Conservation (phyloP, 2,113 vertebrate species). For the Callorhinus ursinus region DNA sequence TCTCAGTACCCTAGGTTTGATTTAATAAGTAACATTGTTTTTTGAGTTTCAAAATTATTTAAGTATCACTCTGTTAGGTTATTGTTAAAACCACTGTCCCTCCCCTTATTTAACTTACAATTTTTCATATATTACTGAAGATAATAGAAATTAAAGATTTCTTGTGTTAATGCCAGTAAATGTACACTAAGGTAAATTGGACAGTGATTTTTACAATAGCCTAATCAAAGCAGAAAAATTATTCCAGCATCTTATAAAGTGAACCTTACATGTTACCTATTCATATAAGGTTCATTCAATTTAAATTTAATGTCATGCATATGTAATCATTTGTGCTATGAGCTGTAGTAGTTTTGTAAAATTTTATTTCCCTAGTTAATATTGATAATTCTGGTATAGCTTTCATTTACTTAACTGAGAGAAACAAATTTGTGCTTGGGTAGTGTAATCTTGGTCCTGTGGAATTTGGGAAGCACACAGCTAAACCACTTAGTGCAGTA, state of each 20-base stretch:
- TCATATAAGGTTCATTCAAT: neutral
- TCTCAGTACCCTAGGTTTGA: neutral
- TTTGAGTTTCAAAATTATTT: constrained; percentile 25
- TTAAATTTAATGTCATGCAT: neutral
- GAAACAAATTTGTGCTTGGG: neutral
- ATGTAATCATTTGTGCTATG: neutral
- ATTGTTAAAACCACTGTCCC: neutral
- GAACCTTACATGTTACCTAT: neutral
- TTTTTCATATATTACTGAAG: neutral
- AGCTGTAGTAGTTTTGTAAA: neutral
- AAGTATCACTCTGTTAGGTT: neutral
- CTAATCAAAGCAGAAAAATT: neutral
- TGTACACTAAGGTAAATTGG: neutral
- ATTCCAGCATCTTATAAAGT: neutral
- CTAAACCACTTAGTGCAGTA: neutral
- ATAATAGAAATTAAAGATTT: neutral
- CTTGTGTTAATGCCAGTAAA: neutral
- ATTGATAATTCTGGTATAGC: neutral
- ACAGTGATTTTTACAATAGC: neutral
- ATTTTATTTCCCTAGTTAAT: neutral
- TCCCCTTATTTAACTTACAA: neutral
- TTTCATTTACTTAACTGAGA: constrained; percentile 6
- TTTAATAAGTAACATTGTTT: neutral
- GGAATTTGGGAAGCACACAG: neutral
- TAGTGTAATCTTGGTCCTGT: neutral